Evolutionary conservation across 2,888 invertebrate species (phyloP), one percentile per base, ranked within the genome.

Genomic region (Dermolepida albohirtum): DNA sequence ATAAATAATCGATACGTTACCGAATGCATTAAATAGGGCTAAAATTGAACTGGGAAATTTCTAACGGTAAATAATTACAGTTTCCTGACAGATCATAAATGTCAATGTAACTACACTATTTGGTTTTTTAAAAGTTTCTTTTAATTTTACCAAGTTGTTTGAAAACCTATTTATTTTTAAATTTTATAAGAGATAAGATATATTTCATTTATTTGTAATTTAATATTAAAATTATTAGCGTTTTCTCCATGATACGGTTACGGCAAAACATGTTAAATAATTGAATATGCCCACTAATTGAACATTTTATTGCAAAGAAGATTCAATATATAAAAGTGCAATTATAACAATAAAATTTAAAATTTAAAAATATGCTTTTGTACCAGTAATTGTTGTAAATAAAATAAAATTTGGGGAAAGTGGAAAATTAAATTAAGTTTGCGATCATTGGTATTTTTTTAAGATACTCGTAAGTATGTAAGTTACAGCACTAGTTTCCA

Each of bases 31-130:
- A 29, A 47, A 39, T 12, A 44, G 14, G 34, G 2, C 34, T 34
- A 16, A 16, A 6, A 47, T 47, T 11, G 59, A 62, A 47, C 57
- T 14, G 14, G 44, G 22, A 16, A 14, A 43, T 12, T 27, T 12
- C 34, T 14, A 12, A 49, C 34, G 16, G 34, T 34, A 62, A 47
- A 62, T 62, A 62, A 62, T 62, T 62, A 59, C 44, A 44, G 44
- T 44, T 59, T 39, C 41, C 54, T 54, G 54, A 40, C 54, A 44
- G 34, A 59, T 59, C 59, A 59, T 57, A 57, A 41, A 57, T 47
- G 59, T 59, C 59, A 59, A 59, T 44, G 59, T 59, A 59, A 47
- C 47, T 59, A 47, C 47, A 49, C 59, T 49, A 62, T 62, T 62
- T 62, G 59, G n/a, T n/a, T n/a, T n/a, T n/a, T n/a, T n/a, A 62